Base-by-base conservation (phyloP, 2,113 vertebrate genomes). In the Carassius gibelio region DNA sequence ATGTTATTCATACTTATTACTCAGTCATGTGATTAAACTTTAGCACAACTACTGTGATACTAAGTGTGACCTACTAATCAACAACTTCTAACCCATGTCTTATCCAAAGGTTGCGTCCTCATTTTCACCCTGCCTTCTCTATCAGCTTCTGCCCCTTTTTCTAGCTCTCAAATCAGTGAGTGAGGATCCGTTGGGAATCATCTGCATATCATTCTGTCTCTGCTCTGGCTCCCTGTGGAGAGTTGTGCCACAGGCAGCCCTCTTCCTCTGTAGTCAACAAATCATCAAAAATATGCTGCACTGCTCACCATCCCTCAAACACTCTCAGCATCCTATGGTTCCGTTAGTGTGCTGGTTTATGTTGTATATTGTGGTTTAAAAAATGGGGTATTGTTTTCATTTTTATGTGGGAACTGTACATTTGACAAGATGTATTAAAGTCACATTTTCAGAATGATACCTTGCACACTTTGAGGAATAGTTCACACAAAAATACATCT, bases 271-370 rank as follows among this genome's bases (percentile, higher is more conserved):
- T 76, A 69, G 61, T 61, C 17, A 21, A 82, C 21, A 82, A 85
- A 71, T 78, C 84, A 85, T 79, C 64, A 80, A 69, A 82, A 85
- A 82, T 62, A 57, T 36, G 26, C 69, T 30, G 38, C 30, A 61
- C 62, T 48, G 23, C 77, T 76, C 50, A n/a, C 23, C 75, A 71
- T 52, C 42, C 36, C 75, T 75, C 78, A 82, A 55, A 81, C 59
- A 42, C 19, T 82, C 55, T 71, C n/a, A 85, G 15, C 36, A 76
- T 69, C 48, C 19, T 52, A 13, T 38, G 23, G 8, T 48, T 87
- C 13, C 21, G 64, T 79, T 42, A 11, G 48, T 48, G 48, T 71
- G 75, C 30, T 26, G 64, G 48, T 38, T 23, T 42, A 42, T 79
- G 17, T 62, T 62, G 57, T 42, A 79, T 8, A 79, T 8, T 57